Evolutionary conservation across 2,797 vertebrate genomes (phyloP).

Genomic region (Echeneis naucrates): DNA sequence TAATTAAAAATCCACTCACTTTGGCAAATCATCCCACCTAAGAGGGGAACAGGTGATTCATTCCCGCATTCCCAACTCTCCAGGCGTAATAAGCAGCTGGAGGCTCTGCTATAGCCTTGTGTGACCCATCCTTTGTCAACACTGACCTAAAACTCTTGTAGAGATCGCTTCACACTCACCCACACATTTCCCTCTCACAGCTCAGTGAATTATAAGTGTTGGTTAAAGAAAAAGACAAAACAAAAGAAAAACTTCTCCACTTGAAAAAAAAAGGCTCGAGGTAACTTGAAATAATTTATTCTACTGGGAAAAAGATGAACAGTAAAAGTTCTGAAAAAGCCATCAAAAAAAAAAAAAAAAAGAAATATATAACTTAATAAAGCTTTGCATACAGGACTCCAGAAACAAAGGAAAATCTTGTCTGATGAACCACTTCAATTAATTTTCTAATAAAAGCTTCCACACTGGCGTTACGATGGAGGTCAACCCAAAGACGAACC

Average conservation of each 20-base stretch:
- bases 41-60: conserved; percentile 44
- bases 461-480: not conserved
- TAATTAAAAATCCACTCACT: conserved; percentile 35
- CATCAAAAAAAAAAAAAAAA: not conserved
- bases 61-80: conserved; percentile 13
- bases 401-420: not conserved
- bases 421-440: not conserved
- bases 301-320: not conserved
- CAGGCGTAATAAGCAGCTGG: conserved; percentile 36
- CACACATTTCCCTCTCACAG: not conserved
- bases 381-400: not conserved
- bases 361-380: not conserved
- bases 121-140: conserved; percentile 35
- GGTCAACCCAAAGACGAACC: not conserved
- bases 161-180: conserved; percentile 29
- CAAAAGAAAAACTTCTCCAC: conserved; percentile 9
- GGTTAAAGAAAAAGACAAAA: too few species aligned
- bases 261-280: conserved; percentile 4
- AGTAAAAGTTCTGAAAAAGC: not conserved
- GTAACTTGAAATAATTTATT: conserved; percentile 4
- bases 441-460: not conserved
- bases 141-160: conserved; percentile 25
- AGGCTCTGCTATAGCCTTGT: conserved; percentile 10
- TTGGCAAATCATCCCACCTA: conserved; percentile 31
- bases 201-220: conserved; percentile 23